Evolutionary conservation across 2,888 invertebrate genomes (phyloP).

Genomic region (Chaetogeoica ovagalla): DNA sequence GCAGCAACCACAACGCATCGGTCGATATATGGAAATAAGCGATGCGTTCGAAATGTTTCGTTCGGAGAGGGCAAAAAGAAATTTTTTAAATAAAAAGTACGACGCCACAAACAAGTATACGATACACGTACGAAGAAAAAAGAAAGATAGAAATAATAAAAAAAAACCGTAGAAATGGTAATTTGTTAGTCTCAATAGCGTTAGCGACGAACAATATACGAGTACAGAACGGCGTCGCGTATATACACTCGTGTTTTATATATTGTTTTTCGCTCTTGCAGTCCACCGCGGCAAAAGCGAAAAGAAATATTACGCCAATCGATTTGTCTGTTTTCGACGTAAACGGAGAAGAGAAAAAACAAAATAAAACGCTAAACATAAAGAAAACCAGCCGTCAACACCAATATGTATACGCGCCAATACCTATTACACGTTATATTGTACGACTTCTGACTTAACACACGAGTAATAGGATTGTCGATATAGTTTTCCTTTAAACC

Average conservation of each 20-base stretch:
- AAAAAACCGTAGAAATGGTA: constrained; percentile 44
- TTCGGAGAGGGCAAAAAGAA: constrained; percentile 14
- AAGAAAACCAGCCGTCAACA: constrained; percentile 40
- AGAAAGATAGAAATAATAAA: neutral
- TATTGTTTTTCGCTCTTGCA: constrained; percentile 40
- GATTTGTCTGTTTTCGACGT: constrained; percentile 51
- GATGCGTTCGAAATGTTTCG: neutral
- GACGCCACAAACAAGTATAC: too few relatives aligned
- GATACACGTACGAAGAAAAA: too few relatives aligned
- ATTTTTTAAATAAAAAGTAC: too few relatives aligned
- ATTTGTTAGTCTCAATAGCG: constrained; percentile 48
- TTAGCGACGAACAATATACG: constrained; percentile 45
- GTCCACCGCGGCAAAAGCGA: constrained; percentile 34
- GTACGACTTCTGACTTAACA: too few relatives aligned
- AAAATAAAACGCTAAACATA: constrained; percentile 45
- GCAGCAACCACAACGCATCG: too few relatives aligned
- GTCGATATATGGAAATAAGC: constrained; percentile 2
- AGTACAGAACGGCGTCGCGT: too few relatives aligned
- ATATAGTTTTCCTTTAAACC: neutral
- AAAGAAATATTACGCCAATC: constrained; percentile 44
- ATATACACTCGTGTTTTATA: neutral
- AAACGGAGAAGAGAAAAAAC: too few relatives aligned
- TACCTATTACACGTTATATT: too few relatives aligned
- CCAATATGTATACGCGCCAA: too few relatives aligned
- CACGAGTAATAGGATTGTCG: too few relatives aligned